A percentile compares a stretch with the other conserved stretches of the same genome.
Evolutionary conservation across 2,888 invertebrate genomes (phyloP).

Genomic region (Drosophila sordidapex): DNA sequence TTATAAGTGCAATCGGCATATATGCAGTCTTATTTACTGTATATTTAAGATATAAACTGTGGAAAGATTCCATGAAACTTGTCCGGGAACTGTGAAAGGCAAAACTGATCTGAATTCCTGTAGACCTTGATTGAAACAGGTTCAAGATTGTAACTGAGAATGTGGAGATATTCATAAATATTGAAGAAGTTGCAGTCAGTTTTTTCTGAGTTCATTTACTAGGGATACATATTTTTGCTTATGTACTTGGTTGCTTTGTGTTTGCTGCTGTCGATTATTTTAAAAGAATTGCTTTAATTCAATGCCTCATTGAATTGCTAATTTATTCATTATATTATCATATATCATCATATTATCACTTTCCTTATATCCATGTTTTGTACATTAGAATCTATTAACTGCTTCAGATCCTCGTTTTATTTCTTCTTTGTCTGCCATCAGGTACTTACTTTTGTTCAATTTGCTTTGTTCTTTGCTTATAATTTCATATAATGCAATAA

Average conservation of each 20-base stretch:
- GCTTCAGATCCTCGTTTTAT: neutral
- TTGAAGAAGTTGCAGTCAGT: neutral
- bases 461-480: slow-evolving; percentile 2
- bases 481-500: neutral
- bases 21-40: neutral
- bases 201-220: neutral
- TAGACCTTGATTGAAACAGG: slow-evolving; percentile 46
- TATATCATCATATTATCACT: neutral
- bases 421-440: neutral
- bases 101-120: slow-evolving; percentile 20
- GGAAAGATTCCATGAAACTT: slow-evolving; percentile 16
- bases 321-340: neutral
- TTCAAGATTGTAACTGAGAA: slow-evolving; percentile 18
- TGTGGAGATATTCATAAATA: neutral
- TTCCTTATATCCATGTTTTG: neutral
- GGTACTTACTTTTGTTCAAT: neutral
- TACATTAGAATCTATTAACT: neutral
- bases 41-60: slow-evolving; percentile 7
- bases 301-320: neutral
- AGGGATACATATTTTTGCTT: neutral
- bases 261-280: neutral
- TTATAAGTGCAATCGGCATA: slow-evolving; percentile 25
- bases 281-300: neutral
- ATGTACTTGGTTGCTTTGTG: neutral
- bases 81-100: slow-evolving; percentile 1